phyloP scores from a whole-genome alignment of 1,140 invertebrate species.

The Stenopsyche tienmushanensis region DNA sequence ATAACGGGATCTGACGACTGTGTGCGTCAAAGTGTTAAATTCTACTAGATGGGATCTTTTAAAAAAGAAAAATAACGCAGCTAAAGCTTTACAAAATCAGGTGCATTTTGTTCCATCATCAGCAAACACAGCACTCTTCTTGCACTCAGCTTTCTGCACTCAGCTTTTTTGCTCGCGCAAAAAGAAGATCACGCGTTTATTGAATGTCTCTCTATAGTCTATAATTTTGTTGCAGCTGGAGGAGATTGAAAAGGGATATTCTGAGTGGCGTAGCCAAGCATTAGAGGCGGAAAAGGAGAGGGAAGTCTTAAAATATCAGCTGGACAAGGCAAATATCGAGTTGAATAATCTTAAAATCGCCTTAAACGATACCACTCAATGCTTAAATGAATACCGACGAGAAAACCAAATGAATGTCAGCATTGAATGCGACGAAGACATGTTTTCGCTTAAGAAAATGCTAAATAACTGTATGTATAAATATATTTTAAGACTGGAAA shows the following conservation, averaged over 20 bases:
- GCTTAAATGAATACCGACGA: conserved; percentile 26
- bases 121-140: no score
- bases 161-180: not conserved
- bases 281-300: conserved; percentile 18
- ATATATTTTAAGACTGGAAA: not conserved
- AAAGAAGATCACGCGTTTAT: not conserved
- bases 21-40: no score
- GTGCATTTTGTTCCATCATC: no score
- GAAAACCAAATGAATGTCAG: conserved; percentile 24
- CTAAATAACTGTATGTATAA: conserved; percentile 26
- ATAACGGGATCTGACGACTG: no score
- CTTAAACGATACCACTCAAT: conserved; percentile 12
- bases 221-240: conserved; percentile 21
- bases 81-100: no score
- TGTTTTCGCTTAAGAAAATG: conserved; percentile 12
- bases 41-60: no score
- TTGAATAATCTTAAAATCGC: conserved; percentile 10
- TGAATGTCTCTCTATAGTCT: not conserved
- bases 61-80: no score
- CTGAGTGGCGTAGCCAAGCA: conserved; percentile 16
- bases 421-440: conserved; percentile 38
- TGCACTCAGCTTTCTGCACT: no score
- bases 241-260: conserved; percentile 21
- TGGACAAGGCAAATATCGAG: conserved; percentile 11
- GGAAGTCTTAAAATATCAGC: not conserved